phyloP scores from a whole-genome alignment of 2,113 vertebrate species.

The Gracilinanus agilis region DNA sequence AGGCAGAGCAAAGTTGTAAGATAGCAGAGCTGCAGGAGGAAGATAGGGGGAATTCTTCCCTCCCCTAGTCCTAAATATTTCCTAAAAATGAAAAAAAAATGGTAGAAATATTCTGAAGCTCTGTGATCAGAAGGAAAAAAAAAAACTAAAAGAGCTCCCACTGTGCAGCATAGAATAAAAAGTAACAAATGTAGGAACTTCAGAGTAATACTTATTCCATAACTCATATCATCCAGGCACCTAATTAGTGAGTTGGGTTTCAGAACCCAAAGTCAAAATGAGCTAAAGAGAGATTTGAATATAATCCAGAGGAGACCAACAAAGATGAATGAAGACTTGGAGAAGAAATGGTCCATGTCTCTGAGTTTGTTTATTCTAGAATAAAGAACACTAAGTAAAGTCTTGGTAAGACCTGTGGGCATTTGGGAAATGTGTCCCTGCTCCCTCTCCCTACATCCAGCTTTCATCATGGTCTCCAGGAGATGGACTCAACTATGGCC shows the following conservation, averaged over 20 bases:
- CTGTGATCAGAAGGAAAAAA: background rate
- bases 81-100: no score
- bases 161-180: background rate
- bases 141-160: no score
- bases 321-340: background rate
- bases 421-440: background rate
- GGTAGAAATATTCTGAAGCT: background rate
- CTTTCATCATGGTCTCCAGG: background rate
- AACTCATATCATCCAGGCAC: background rate
- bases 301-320: background rate
- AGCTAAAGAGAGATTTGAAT: background rate
- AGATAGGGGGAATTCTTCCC: background rate
- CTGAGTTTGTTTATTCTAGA: background rate
- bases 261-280: background rate
- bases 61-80: background rate
- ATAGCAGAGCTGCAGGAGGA: background rate
- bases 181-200: background rate
- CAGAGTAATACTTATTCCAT: background rate
- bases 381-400: background rate
- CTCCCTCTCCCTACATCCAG: background rate
- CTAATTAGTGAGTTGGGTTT: background rate
- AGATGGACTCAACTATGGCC: background rate
- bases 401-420: background rate
- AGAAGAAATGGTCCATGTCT: background rate
- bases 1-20: background rate